Conservation (phyloP, 2,113 vertebrate genomes). For the Sander lucioperca region DNA sequence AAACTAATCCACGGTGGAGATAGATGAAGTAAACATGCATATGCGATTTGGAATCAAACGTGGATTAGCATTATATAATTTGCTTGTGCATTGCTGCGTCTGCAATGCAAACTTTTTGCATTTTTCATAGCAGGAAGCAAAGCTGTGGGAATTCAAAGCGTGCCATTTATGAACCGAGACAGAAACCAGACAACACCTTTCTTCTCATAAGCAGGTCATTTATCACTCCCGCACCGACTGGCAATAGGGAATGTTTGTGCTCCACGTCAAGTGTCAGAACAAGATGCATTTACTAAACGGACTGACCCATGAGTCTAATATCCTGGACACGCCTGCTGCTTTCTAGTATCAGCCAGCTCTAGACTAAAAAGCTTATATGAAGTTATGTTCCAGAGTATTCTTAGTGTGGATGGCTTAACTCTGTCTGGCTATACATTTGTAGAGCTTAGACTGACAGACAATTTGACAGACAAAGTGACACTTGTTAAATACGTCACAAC, state of each 20-base stretch:
- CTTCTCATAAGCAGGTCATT: constrained; percentile 54
- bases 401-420: constrained; percentile 38
- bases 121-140: constrained; percentile 43
- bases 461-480: constrained; percentile 53
- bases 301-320: constrained; percentile 43
- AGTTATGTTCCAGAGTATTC: constrained; percentile 40
- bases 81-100: not conserved
- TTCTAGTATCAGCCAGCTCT: constrained; percentile 37
- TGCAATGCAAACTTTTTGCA: constrained; percentile 8
- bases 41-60: constrained; percentile 2
- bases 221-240: constrained; percentile 47
- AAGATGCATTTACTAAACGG: constrained; percentile 57
- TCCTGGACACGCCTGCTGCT: constrained; percentile 46
- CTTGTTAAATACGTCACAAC: constrained; percentile 54
- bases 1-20: constrained; percentile 12
- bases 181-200: constrained; percentile 65
- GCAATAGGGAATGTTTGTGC: constrained; percentile 61
- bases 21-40: constrained; percentile 27
- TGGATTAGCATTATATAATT: constrained; percentile 46
- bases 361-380: constrained; percentile 35
- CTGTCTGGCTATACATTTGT: constrained; percentile 46
- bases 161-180: constrained; percentile 49
- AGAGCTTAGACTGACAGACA: constrained; percentile 53
- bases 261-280: constrained; percentile 55
- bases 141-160: constrained; percentile 36